Evolutionary conservation across 2,797 vertebrate species (phyloP).

Genomic region (Mus spretus): DNA sequence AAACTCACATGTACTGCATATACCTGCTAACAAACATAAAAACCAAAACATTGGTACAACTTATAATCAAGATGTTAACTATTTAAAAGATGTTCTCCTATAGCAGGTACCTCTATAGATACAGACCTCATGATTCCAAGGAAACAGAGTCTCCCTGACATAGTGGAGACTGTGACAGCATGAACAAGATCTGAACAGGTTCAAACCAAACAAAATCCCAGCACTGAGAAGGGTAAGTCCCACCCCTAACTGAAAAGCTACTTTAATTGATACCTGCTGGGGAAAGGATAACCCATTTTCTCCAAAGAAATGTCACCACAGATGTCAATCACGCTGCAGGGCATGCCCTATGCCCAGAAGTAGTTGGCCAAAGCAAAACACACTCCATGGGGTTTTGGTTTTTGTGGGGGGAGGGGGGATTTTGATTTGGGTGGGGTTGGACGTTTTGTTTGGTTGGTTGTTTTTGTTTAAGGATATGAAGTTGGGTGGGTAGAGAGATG

Average conservation of each 20-base stretch:
- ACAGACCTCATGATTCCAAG: not conserved
- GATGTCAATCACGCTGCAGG: not conserved
- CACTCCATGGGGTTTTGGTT: not conserved
- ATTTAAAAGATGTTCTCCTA: not conserved
- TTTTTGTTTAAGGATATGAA: not conserved
- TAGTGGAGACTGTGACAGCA: not conserved
- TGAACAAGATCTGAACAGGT: not conserved
- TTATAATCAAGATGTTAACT: not conserved
- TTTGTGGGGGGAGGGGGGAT: accelerated
- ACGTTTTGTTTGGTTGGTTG: not conserved
- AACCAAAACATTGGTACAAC: not conserved
- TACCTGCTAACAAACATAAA: not conserved
- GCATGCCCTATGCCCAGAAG: not conserved
- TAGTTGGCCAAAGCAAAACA: not conserved
- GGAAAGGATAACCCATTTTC: not conserved
- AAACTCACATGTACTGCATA: not conserved
- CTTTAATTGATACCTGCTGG: not conserved
- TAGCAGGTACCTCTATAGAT: not conserved
- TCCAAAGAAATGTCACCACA: not conserved
- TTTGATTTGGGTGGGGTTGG: not conserved
- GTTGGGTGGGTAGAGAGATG: not conserved
- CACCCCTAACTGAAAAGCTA: not conserved
- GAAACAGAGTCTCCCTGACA: not conserved
- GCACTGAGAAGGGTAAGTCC: not conserved
- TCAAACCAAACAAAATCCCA: not conserved